phyloP scores from a whole-genome alignment of 2,888 invertebrate genomes.

The Callimorpha dominula region DNA sequence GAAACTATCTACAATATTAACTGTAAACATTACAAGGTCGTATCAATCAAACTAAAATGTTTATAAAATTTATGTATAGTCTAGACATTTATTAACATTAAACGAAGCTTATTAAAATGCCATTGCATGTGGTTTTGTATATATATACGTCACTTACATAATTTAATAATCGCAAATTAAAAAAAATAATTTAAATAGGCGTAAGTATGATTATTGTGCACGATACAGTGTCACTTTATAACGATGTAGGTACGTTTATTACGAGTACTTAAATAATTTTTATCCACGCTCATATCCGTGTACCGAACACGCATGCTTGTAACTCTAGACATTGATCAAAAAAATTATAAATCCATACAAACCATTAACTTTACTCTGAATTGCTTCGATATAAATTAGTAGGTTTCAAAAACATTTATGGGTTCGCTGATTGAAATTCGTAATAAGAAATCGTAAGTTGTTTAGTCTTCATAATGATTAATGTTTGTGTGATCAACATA shows the following conservation, averaged over 20 bases:
- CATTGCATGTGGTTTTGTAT: neutral
- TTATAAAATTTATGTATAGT: neutral
- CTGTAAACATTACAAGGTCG: constrained; percentile 7
- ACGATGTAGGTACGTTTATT: constrained; percentile 18
- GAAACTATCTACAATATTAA: neutral
- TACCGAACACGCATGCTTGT: constrained; percentile 72
- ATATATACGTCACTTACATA: neutral
- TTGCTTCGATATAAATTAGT: neutral
- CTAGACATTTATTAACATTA: constrained; percentile 1
- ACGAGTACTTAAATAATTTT: constrained; percentile 56
- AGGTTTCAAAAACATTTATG: neutral
- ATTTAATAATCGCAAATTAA: neutral
- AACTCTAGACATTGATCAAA: neutral
- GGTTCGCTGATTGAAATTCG: neutral
- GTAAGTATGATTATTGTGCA: constrained; percentile 13
- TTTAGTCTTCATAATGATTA: neutral
- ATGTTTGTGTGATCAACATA: neutral
- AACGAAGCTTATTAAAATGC: neutral
- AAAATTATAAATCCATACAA: neutral
- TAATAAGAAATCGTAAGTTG: neutral
- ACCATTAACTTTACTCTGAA: neutral
- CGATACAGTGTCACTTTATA: constrained; percentile 32
- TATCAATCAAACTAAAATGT: constrained; percentile 1
- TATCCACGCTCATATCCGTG: constrained; percentile 74
- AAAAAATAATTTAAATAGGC: neutral